Evolutionary conservation across 2,797 vertebrate species (phyloP), one percentile per base, ranked within the genome.

Genomic region (Menidia menidia): DNA sequence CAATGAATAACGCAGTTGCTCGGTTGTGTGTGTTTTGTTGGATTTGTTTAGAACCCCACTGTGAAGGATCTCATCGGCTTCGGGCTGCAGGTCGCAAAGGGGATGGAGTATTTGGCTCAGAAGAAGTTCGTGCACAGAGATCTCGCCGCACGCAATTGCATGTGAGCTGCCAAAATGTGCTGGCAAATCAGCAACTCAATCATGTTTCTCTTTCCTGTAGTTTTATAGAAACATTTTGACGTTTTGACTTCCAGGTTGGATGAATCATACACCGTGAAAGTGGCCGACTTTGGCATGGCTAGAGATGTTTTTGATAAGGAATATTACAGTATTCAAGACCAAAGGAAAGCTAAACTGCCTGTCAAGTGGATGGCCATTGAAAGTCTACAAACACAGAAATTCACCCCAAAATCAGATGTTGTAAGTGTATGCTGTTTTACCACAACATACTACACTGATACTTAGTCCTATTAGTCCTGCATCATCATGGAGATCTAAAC

Each of bases 361-460:
- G 96, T 99, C 72, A 99, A 99, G 73, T 99, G 98, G 98, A 99
- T 99, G 97, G 97, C 98, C 0, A 94, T 98, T 9, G 98, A 99
- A 89, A 99, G 98, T 85, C 93, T 99, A 59, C 97, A 97, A 92
- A 98, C 96, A 1, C 97, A 99, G 87, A 98, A 97, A 78, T 99
- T 99, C 85, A 98, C 97, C 65, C 96, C 96, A 31, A 99, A 99
- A 87, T 99, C 97, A 0, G 98, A 99, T 0, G 98, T 99, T 94
- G 98, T 99, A 81, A 87, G 94, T 39, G 50, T 50, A 71, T 9
- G 0, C 45, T 39, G 2, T 25, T 32, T 2, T 44, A 9, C 18
- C 18, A 8, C 16, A 51, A 1, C 14, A 10, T 41, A 39, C 19
- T 25, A 25, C 25, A 52, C 19, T 12, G 19, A 52, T 14, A 6